phyloP scores from a whole-genome alignment of 2,797 vertebrate genomes.

The Chrysocyon brachyurus region DNA sequence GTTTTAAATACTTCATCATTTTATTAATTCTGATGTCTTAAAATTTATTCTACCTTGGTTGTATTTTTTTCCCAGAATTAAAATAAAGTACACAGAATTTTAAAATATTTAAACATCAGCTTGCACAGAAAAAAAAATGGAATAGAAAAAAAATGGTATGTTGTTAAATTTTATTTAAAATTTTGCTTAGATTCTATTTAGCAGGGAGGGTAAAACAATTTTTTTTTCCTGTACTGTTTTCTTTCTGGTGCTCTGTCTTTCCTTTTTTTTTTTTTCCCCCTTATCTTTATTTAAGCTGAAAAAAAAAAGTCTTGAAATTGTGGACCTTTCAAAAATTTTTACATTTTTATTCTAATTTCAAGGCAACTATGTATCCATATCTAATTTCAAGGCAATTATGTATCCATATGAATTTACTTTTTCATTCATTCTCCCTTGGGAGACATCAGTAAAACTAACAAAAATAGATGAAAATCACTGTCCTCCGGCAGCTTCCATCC shows the following conservation, averaged over 20 bases:
- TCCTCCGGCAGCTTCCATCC: background rate
- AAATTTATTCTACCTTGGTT: conserved; percentile 43
- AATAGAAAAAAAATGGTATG: background rate
- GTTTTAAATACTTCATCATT: conserved; percentile 53
- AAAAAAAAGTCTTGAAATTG: background rate
- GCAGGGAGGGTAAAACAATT: background rate
- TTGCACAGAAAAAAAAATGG: background rate
- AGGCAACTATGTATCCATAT: background rate
- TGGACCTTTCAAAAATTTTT: background rate
- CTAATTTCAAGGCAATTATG: background rate
- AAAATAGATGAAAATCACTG: background rate
- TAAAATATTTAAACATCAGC: conserved; percentile 53
- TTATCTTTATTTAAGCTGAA: conserved; percentile 32
- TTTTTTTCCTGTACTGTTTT: background rate
- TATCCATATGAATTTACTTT: conserved; percentile 1
- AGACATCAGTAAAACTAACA: conserved; percentile 6
- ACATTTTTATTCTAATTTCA: conserved; percentile 19
- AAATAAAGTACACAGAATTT: conserved; percentile 57
- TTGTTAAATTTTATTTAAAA: conserved; percentile 55
- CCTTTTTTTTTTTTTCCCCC: background rate
- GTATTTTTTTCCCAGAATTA: background rate
- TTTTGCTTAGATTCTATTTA: conserved; percentile 55
- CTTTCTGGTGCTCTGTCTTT: conserved; percentile 7
- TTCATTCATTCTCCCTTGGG: conserved; percentile 33
- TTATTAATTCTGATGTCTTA: conserved; percentile 47